A percentile compares a stretch with the other conserved stretches of the same genome.
These are phyloP conservation scores for Pedionomus torquatus DNA, from an alignment of 2,113 vertebrate genomes.

Conservation along the genomic window DNA sequence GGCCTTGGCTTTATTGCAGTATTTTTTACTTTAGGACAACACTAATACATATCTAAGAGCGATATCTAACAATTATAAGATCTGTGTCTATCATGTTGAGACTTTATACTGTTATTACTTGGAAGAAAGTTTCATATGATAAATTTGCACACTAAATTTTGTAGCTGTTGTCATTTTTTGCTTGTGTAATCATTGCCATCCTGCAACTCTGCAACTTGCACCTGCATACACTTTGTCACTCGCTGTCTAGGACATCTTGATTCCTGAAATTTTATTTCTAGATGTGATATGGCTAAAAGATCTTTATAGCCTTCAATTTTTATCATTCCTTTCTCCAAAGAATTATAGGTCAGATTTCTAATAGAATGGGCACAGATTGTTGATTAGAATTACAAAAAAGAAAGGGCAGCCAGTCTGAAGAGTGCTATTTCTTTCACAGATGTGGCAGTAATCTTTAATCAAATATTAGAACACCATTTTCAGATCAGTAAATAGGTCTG, in stretches of 20 bases:
- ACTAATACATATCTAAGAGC: neutral
- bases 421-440: neutral
- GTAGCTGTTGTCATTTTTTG: neutral
- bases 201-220: neutral
- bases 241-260: neutral
- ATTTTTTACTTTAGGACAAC: neutral
- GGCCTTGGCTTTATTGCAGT: rapidly evolving
- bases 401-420: neutral
- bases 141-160: neutral
- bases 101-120: neutral
- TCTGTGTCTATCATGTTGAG: neutral
- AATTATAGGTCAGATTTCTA: neutral
- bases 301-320: neutral
- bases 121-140: neutral
- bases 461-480: neutral
- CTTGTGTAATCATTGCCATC: neutral
- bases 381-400: neutral
- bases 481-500: neutral
- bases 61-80: neutral
- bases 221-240: neutral
- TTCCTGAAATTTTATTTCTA: neutral
- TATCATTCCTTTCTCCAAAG: neutral
- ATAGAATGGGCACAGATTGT: neutral
- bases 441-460: neutral
- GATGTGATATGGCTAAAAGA: neutral